Base-by-base conservation (phyloP, 2,888 invertebrate genomes). In the Megaustenia siamemsis region DNA sequence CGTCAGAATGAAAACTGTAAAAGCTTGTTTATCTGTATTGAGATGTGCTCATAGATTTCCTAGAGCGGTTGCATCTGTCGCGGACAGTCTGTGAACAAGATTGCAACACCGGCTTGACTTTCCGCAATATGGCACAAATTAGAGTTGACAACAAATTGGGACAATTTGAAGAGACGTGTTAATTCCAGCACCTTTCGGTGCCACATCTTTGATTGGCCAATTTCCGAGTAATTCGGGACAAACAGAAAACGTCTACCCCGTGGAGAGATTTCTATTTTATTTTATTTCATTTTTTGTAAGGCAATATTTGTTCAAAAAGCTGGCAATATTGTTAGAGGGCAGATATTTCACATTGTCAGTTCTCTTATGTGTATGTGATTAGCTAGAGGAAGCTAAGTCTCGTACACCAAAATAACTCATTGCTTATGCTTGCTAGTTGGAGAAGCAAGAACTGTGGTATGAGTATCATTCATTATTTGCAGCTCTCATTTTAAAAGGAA, bases 191-290 rank as follows among this genome's bases (percentile, higher is more conserved):
- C 66, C 78, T 28, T n/a, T 38, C 66, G 60, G 12, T 43, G 78
- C 28, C 63, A 66, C 43, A n/a, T 78, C 77, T 78, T 43, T 78
- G 78, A 78, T 78, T 78, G 78, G 10, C 43, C 78, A 78, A 78
- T 78, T 78, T 78, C 43, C 63, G 35, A 21, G 28, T 43, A 78
- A 78, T 78, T 78, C 38, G 32, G 43, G 56, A 43, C 28, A 63
- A 63, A 66, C 43, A 66, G 78, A 78, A 78, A 63, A 38, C 43
- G 18, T 32, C 66, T 66, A 63, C 28, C 66, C 78, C n/a, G 40
- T 63, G 78, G 66, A 66, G 66, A 79, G 43, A n/a, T n/a, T n/a
- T n/a, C n/a, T n/a, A n/a, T n/a, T n/a, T n/a, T n/a, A n/a, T n/a
- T n/a, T n/a, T n/a, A n/a, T n/a, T 63, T 43, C 45, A 63, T 78